Evolutionary conservation across 2,797 vertebrate species (phyloP), one percentile per base, ranked within the genome.

Genomic region (Florisuga fusca): DNA sequence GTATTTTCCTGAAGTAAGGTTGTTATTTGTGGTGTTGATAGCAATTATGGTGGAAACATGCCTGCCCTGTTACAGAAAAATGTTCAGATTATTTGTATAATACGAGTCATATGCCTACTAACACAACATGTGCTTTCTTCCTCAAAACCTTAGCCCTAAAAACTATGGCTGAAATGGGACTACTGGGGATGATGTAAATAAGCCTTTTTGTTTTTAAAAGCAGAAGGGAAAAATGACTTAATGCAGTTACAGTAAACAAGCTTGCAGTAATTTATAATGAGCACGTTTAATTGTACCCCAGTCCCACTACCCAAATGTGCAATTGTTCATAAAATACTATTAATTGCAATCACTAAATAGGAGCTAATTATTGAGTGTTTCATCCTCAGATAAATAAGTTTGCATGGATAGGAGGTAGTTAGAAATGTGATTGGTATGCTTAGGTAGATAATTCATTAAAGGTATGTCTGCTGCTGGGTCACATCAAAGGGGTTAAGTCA

Each of bases 191-290:
- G 51, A 77, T 81, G 55, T 58, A 91, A 91, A 91, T 75, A 73
- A 86, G 45, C 58, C 45, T 74, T 88, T 93, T 91, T 81, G 64
- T 78, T 94, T 95, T 94, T 66, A 73, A 94, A 90, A 90, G 68
- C 18, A 34, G 79, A 69, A 75, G 68, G 87, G 58, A 55, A 90
- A 91, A 86, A 81, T 68, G 62, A 58, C 31, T 80, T 85, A 72
- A 46, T 6, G 25, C 8, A 68, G 46, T 72, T 86, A 59, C 17
- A 46, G 73, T 91, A 93, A 96, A 91, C 64, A 90, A 88, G 73
- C 51, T 94, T 31, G 8, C 3, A 23, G 48, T 46, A 66, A 46
- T 94, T 50, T 69, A 8, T 78, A 93, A 78, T 10, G 66, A 91
- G 62, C 22, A 41, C 72, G 25, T 74, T 89, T 88, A 88, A 79